Evolutionary conservation across 2,888 invertebrate genomes (phyloP).

Genomic region (Ectemnius cavifrons): DNA sequence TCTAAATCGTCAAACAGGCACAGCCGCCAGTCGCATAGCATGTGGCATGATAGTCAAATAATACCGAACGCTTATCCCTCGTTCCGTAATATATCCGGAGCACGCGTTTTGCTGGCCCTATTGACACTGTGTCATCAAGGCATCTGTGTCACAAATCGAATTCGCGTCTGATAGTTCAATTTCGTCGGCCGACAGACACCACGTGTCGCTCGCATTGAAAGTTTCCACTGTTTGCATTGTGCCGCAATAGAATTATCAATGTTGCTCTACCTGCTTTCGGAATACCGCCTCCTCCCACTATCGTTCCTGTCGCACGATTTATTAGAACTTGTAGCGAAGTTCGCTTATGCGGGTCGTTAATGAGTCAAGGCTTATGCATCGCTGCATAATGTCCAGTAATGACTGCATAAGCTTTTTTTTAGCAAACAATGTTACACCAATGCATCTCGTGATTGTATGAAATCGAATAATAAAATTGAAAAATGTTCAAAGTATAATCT

Average conservation of each 20-base stretch:
- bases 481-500: no score
- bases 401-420: no score
- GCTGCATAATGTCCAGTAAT: no score
- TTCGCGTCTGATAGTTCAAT: conserved; percentile 40
- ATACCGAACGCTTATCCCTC: conserved; percentile 57
- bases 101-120: conserved; percentile 59
- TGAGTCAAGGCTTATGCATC: no score
- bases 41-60: conserved; percentile 53
- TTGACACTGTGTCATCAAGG: conserved; percentile 39
- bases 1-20: neutral
- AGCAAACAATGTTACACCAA: no score
- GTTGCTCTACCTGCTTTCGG: no score
- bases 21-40: conserved; percentile 14
- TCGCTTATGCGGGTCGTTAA: no score
- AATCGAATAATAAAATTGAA: no score
- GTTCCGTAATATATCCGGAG: conserved; percentile 56
- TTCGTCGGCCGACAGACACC: conserved; percentile 11
- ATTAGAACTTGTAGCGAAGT: no score
- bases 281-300: no score
- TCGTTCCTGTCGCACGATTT: no score
- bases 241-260: neutral
- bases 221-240: conserved; percentile 16
- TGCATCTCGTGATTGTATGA: no score
- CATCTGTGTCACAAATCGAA: conserved; percentile 37
- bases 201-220: neutral